Conservation (phyloP, 2,797 vertebrate genomes). For the Pangasius mekongensis region DNA sequence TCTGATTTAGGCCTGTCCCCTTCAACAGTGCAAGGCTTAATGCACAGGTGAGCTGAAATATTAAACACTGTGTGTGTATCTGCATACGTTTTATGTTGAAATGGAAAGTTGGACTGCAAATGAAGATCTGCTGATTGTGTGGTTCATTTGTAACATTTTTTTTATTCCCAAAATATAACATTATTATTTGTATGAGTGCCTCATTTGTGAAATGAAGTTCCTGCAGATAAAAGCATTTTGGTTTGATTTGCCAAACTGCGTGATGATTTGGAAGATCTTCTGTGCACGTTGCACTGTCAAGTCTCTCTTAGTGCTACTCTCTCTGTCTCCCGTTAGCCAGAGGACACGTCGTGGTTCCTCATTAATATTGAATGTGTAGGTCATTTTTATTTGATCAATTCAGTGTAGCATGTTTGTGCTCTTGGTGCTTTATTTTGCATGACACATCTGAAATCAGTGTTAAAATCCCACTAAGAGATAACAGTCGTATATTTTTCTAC, state of each 20-base stretch:
- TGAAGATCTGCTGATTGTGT: background rate
- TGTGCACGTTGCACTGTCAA: background rate
- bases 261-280: background rate
- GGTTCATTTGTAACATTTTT: background rate
- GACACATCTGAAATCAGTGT: background rate
- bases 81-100: background rate
- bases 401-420: background rate
- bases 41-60: conserved; percentile 80
- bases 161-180: background rate
- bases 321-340: background rate
- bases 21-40: conserved; percentile 78
- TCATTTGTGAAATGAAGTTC: background rate
- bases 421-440: background rate
- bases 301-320: background rate
- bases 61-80: background rate
- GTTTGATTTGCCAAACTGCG: background rate
- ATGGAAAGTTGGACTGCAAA: background rate
- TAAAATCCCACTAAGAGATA: background rate
- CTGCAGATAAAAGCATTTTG: background rate
- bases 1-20: conserved; percentile 85
- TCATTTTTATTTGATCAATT: background rate
- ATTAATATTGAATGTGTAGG: background rate
- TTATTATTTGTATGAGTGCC: too few species aligned
- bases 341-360: background rate
- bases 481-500: background rate